phyloP scores from a whole-genome alignment of 2,888 invertebrate genomes.

The Limnephilus rhombicus region DNA sequence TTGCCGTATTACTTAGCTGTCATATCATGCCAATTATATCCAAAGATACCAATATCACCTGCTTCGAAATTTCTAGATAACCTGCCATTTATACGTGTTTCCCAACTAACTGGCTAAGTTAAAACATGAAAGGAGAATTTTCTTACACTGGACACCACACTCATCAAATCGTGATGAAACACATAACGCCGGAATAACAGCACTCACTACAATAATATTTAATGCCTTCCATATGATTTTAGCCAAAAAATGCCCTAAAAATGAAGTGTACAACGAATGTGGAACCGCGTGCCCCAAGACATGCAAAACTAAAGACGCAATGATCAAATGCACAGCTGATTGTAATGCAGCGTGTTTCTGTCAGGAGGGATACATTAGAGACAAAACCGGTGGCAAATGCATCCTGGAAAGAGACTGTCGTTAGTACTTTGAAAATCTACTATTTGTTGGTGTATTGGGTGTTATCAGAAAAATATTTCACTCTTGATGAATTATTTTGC shows the following conservation, averaged over 20 bases:
- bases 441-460: too few species aligned
- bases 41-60: too few species aligned
- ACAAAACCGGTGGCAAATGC: background rate
- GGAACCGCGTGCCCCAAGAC: conserved; percentile 44
- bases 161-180: too few species aligned
- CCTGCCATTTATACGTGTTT: too few species aligned
- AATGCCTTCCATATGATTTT: background rate
- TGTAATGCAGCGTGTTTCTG: conserved; percentile 47
- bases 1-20: too few species aligned
- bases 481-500: too few species aligned
- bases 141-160: too few species aligned
- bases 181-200: background rate
- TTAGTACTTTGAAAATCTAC: conserved; percentile 1
- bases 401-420: conserved; percentile 9
- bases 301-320: conserved; percentile 26
- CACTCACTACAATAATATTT: background rate
- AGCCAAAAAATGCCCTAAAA: background rate
- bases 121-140: too few species aligned
- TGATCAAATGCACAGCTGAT: background rate
- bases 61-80: too few species aligned
- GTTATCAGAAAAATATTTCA: too few species aligned
- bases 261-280: background rate
- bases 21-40: too few species aligned
- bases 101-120: too few species aligned
- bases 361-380: conserved; percentile 18